Evolutionary conservation across 2,888 invertebrate species (phyloP), one percentile per base, ranked within the genome.

Genomic region (Hetaerina titia): DNA sequence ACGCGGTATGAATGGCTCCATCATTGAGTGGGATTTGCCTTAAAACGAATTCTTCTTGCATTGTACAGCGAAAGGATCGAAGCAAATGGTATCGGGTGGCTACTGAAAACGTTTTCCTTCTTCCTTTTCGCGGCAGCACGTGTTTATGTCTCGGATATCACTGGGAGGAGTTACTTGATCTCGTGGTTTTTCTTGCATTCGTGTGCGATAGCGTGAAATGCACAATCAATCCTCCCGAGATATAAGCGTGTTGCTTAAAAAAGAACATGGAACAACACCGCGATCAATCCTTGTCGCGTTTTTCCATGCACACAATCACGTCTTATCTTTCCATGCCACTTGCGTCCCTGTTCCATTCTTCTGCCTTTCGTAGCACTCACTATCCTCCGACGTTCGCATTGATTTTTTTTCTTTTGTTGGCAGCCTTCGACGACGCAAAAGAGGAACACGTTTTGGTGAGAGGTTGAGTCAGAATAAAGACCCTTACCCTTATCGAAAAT

Each of bases 311-410:
- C n/a, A n/a, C 69, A 69, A 81, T 81, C 81, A 8, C 81, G 25
- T 31, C 81, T 31, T 81, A 81, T 81, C 81, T 81, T 81, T 31
- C 31, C 81, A 31, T 81, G 31, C 81, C 81, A 81, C 81, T 81
- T 13, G 81, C 25, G 25, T 13, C 31, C 22, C 31, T 31, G 8
- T 25, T 25, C 9, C 69, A 6, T 69, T 81, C 11, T 81, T 13
- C 25, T 31, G 13, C 22, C 31, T 81, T 81, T 22, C 81, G 19
- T 22, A 17, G 0, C 22, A 15, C 56, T 19, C 22, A 6, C n/a
- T 58, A 58, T 56, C 89, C 89, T 89, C 22, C 22, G 31, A 89
- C 58, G 22, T 13, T 22, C 57, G 22, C 56, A 22, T 89, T 89
- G 56, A 13, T 89, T 89, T 90, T 90, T 25, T 31, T 63, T 60